These are phyloP conservation scores for Spodoptera exigua DNA, from an alignment of 2,888 invertebrate genomes.

Conservation along the genomic window DNA sequence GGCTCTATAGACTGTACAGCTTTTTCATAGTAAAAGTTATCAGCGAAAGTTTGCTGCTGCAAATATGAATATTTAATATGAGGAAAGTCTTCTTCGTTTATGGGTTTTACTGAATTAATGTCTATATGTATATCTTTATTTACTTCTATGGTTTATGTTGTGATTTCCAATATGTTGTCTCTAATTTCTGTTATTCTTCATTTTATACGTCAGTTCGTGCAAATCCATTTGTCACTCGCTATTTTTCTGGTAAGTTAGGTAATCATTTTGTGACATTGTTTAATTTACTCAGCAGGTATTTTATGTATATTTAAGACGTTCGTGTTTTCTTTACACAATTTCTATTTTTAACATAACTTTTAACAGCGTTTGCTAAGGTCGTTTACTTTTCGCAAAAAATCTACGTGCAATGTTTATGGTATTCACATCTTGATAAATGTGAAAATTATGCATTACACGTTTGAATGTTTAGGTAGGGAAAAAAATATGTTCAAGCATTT, in stretches of 20 bases:
- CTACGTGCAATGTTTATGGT: not conserved
- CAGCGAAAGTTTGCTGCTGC: constrained; percentile 45
- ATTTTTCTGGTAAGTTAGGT: not conserved
- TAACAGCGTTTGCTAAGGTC: constrained; percentile 12
- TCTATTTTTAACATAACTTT: constrained; percentile 13
- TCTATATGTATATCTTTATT: not conserved
- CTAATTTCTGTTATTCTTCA: not conserved
- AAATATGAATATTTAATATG: constrained; percentile 35
- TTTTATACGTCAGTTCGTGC: not conserved
- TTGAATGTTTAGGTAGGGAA: too few relatives aligned
- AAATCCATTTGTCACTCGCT: not conserved
- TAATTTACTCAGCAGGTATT: constrained; percentile 11
- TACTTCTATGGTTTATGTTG: not conserved
- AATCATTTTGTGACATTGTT: constrained; percentile 3
- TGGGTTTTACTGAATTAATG: not conserved
- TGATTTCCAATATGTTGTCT: not conserved
- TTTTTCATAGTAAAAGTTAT: constrained; percentile 35
- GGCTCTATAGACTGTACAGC: constrained; percentile 17
- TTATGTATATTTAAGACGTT: constrained; percentile 6
- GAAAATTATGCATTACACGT: constrained; percentile 16
- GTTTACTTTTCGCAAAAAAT: constrained; percentile 18
- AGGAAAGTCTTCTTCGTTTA: constrained; percentile 22
- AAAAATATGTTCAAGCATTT: too few relatives aligned
- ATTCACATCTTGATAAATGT: constrained; percentile 14
- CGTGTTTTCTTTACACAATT: constrained; percentile 15